phyloP scores from a whole-genome alignment of 2,888 invertebrate species.

The Horisme vitalbata region DNA sequence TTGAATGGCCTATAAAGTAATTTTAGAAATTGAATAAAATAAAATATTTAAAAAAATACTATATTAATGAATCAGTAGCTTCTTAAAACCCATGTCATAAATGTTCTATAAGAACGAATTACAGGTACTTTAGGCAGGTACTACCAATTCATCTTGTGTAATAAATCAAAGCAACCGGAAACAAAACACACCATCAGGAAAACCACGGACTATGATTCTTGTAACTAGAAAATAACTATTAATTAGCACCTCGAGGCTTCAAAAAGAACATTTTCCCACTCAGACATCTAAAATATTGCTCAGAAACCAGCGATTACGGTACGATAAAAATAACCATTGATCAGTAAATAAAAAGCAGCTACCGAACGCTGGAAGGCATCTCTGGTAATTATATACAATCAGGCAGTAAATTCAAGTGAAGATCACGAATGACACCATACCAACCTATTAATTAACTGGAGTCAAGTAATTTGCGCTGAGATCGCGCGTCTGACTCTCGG shows the following conservation, averaged over 20 bases:
- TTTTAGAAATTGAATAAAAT: too few relatives aligned
- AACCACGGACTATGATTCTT: slow-evolving; percentile 17
- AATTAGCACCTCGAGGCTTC: slow-evolving; percentile 19
- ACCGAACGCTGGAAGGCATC: slow-evolving; percentile 35
- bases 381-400: slow-evolving; percentile 35
- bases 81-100: too few relatives aligned
- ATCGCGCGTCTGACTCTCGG: slow-evolving; percentile 11
- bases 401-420: slow-evolving; percentile 32
- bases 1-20: too few relatives aligned
- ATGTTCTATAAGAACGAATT: too few relatives aligned
- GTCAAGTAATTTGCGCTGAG: slow-evolving; percentile 25
- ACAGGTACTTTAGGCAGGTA: too few relatives aligned
- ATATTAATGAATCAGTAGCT: too few relatives aligned
- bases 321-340: slow-evolving; percentile 34
- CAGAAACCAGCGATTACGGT: slow-evolving; percentile 28
- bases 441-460: slow-evolving; percentile 32
- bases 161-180: slow-evolving; percentile 28
- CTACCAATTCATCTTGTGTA: too few relatives aligned
- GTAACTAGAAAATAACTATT: slow-evolving; percentile 24
- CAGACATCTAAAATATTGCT: slow-evolving; percentile 28
- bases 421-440: slow-evolving; percentile 35
- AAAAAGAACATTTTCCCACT: slow-evolving; percentile 32
- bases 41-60: too few relatives aligned
- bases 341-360: slow-evolving; percentile 34
- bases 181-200: slow-evolving; percentile 23